Percentiles rank a stretch among this genome's conserved stretches.
phyloP scores from a whole-genome alignment of 2,113 vertebrate genomes.

The Phyllopteryx taeniolatus region DNA sequence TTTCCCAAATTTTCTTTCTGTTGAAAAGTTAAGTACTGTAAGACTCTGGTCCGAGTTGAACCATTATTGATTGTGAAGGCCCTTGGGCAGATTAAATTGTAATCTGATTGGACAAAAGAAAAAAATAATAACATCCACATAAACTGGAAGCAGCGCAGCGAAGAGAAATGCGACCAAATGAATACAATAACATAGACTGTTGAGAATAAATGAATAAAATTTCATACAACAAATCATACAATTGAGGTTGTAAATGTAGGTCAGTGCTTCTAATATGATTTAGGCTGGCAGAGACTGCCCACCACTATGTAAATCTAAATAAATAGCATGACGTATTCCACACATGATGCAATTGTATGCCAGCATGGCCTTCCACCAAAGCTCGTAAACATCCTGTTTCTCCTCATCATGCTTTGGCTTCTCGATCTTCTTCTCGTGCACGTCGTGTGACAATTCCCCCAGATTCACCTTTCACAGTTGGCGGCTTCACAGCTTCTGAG shows the following conservation, averaged over 20 bases:
- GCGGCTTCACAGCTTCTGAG: not conserved
- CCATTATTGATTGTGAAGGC: too few species aligned
- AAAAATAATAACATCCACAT: too few species aligned
- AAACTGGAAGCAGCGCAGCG: too few species aligned
- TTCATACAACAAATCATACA: not conserved
- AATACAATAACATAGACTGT: not conserved
- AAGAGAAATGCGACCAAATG: too few species aligned
- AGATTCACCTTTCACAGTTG: constrained; percentile 6
- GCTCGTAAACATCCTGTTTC: not conserved
- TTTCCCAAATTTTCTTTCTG: too few species aligned
- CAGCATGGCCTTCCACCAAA: not conserved
- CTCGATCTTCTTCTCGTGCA: not conserved
- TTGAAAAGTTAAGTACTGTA: too few species aligned
- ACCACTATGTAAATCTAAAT: not conserved
- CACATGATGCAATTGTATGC: not conserved
- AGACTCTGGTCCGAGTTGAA: too few species aligned
- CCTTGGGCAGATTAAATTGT: not conserved
- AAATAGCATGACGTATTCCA: not conserved
- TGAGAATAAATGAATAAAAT: not conserved
- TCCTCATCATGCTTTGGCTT: not conserved
- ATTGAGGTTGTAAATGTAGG: not conserved
- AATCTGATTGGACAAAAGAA: not conserved
- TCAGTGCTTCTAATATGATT: not conserved
- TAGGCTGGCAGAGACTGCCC: not conserved
- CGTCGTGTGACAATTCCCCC: not conserved